Percentiles rank a stretch among this genome's conserved stretches.
phyloP scores from a whole-genome alignment of 2,888 invertebrate species.

The Tetramorium bicarinatum region DNA sequence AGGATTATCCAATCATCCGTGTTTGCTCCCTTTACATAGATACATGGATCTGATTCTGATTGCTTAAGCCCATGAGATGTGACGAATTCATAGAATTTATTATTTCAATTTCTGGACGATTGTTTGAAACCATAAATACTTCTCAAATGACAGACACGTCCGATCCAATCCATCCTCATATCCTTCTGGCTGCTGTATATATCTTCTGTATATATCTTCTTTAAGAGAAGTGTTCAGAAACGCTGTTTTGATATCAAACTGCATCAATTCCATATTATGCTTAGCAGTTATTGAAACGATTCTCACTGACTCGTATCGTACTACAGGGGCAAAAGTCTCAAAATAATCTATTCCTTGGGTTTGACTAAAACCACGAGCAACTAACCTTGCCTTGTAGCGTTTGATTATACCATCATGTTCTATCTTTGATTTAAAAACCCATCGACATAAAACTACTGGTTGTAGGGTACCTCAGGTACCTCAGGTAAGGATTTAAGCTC shows the following conservation, averaged over 20 bases:
- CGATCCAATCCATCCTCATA: slow-evolving; percentile 7
- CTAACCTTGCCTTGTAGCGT: slow-evolving; percentile 19
- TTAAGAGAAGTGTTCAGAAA: slow-evolving; percentile 4
- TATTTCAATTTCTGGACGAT: slow-evolving; percentile 45
- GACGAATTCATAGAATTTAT: background rate
- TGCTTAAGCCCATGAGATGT: background rate
- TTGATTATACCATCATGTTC: slow-evolving; percentile 4
- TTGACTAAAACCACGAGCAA: slow-evolving; percentile 12
- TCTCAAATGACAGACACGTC: slow-evolving; percentile 19
- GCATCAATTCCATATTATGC: slow-evolving; percentile 20
- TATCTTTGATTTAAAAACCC: slow-evolving; percentile 35
- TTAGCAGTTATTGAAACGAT: background rate
- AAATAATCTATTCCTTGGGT: slow-evolving; percentile 13
- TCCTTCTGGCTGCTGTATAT: slow-evolving; percentile 26
- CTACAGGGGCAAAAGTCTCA: slow-evolving; percentile 19
- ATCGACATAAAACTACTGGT: slow-evolving; percentile 43
- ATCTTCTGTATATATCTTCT: slow-evolving; percentile 5
- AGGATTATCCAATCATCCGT: slow-evolving; percentile 25
- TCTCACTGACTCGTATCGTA: slow-evolving; percentile 45
- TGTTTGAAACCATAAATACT: slow-evolving; percentile 42
- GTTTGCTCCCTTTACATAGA: background rate
- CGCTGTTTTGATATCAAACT: slow-evolving; percentile 31
- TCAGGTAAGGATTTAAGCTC: background rate
- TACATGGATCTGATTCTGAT: slow-evolving; percentile 8
- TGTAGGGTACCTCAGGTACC: too few relatives aligned